Base-by-base conservation (phyloP, 2,113 vertebrate genomes). In the Phasianus colchicus region DNA sequence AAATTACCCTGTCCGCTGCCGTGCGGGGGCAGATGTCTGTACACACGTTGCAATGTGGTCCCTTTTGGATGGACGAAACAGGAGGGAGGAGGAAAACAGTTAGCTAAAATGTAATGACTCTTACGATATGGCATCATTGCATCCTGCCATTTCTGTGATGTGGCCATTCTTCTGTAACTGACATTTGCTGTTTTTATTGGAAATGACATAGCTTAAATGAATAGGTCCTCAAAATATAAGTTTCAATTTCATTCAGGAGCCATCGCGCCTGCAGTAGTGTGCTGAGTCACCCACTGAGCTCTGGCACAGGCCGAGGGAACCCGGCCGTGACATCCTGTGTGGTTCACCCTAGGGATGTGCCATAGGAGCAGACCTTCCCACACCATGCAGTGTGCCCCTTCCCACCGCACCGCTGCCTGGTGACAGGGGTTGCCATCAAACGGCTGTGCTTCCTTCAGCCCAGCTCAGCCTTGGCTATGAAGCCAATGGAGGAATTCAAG, bases 271-370 rank as follows among this genome's bases (percentile, higher is more conserved):
- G 0, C 0, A 0, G 25, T 48, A 13, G 32, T 20, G 11, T 82
- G 88, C 91, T 94, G 93, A 75, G 92, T 91, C 93, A 92, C 95
- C 83, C 92, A 69, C 55, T 86, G 80, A 87, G 83, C 60, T 45
- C 36, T 45, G 76, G 58, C 80, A 80, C 60, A 40, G 55, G n/a
- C 70, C 40, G 24, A 32, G 58, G 60, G 25, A 61, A 76, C 52
- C 40, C 6, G 9, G 32, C 69, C 6, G 21, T 21, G 47, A 85
- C 38, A 24, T 75, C 75, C 88, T 50, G 76, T 54, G 48, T 77
- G 24, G 3, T 7, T 19, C 47, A 50, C 72, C 52, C 52, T 32
- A 34, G 58, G 66, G 84, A 32, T 79, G 45, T 1, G 2, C 67
- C 8, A 3, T 63, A 38, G 43, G 10, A 80, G 77, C 45, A 66